Conservation (phyloP, 2,797 vertebrate species). For the Vireo griseus region DNA sequence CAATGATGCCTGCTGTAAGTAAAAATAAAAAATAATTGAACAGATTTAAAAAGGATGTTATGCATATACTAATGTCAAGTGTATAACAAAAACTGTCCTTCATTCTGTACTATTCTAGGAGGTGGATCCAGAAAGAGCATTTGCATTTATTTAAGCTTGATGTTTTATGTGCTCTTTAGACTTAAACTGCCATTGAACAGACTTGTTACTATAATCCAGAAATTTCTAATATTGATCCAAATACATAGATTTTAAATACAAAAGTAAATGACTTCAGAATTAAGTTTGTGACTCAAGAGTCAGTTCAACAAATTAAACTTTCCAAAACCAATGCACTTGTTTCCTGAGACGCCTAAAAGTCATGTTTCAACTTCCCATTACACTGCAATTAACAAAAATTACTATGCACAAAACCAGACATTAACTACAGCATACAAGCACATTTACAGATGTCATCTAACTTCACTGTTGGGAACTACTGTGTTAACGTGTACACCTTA, state of each 20-base stretch:
- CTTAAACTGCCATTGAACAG: not conserved
- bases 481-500: slow-evolving; percentile 4
- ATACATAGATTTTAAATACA: not conserved
- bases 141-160: not conserved
- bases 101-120: not conserved
- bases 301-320: slow-evolving; percentile 22
- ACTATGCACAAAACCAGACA: slow-evolving; percentile 9
- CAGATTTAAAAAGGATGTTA: not conserved
- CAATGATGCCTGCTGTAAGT: not conserved
- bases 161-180: not conserved
- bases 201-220: not conserved
- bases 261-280: not conserved
- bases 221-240: not conserved
- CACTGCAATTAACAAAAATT: slow-evolving; percentile 4
- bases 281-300: not conserved
- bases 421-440: slow-evolving; percentile 6
- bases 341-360: slow-evolving; percentile 33
- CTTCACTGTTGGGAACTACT: not conserved
- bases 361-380: not conserved
- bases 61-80: not conserved
- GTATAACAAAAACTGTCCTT: not conserved
- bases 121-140: not conserved
- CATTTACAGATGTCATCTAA: slow-evolving; percentile 28
- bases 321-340: not conserved
- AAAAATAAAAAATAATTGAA: not conserved